Conservation (phyloP, 2,888 invertebrate species). For the Epinotia ramella region DNA sequence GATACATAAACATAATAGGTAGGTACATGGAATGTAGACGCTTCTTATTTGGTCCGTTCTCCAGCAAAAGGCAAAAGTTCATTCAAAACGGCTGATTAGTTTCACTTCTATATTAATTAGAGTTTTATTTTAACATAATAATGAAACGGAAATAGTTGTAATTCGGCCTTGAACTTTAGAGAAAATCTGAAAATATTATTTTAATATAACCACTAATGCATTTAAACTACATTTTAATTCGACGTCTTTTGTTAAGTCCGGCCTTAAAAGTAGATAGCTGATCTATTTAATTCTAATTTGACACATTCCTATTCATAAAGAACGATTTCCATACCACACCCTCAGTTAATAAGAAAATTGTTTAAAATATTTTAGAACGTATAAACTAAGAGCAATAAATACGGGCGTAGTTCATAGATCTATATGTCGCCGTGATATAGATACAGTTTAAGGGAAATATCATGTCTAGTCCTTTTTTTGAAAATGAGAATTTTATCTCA, state of each 20-base stretch:
- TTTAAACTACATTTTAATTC: not conserved
- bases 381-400: no score
- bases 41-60: conserved; percentile 1
- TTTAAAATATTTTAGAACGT: no score
- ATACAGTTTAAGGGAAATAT: no score
- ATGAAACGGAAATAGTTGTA: conserved; percentile 32
- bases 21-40: conserved; percentile 6
- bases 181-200: not conserved
- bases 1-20: not conserved
- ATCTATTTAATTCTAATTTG: conserved; percentile 5
- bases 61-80: conserved; percentile 24
- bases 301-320: not conserved
- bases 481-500: no score
- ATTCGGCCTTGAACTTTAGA: conserved; percentile 30
- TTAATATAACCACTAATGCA: not conserved
- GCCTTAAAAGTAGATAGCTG: not conserved
- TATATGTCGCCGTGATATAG: no score
- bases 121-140: conserved; percentile 32
- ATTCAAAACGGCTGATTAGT: conserved; percentile 20
- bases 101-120: conserved; percentile 26
- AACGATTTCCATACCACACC: not conserved
- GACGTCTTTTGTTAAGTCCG: not conserved
- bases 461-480: no score
- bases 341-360: no score
- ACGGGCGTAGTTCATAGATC: no score